phyloP scores from a whole-genome alignment of 1,140 invertebrate species.

The Cyrtorhinus lividipennis region DNA sequence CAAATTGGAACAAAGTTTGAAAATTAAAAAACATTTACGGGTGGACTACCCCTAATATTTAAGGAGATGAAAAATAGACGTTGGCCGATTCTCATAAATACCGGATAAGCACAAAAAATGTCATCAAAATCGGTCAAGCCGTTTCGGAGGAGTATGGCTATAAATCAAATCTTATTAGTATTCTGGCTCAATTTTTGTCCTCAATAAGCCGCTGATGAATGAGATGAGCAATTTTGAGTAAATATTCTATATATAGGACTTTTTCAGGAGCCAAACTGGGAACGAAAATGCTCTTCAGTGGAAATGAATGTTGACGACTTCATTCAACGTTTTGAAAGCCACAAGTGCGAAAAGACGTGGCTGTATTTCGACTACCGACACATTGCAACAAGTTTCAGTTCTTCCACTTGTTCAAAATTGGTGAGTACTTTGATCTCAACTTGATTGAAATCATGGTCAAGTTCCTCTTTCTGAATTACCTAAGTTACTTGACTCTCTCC shows the following conservation, averaged over 20 bases:
- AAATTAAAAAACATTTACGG: neutral
- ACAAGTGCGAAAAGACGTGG: conserved; percentile 35
- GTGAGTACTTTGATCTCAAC: neutral
- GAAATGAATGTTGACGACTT: conserved; percentile 47
- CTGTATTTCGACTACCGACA: conserved; percentile 78
- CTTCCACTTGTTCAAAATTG: conserved; percentile 29
- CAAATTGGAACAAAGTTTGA: no score
- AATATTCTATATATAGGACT: neutral
- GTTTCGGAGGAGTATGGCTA: no score
- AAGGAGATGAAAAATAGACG: no score
- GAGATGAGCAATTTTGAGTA: neutral
- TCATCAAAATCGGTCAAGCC: no score
- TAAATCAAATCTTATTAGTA: no score
- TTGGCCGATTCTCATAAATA: no score
- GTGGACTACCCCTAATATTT: neutral
- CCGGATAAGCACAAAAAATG: no score
- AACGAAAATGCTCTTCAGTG: conserved; percentile 41
- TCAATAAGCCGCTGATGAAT: neutral
- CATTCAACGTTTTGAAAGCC: conserved; percentile 31
- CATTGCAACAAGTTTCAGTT: conserved; percentile 49
- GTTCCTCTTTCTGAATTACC: neutral
- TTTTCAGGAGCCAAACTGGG: conserved; percentile 56
- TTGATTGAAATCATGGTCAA: neutral
- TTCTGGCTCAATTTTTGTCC: no score
- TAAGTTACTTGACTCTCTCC: neutral